Evolutionary conservation across 2,888 invertebrate species (phyloP).

Genomic region (Drosophila nigritarsus): DNA sequence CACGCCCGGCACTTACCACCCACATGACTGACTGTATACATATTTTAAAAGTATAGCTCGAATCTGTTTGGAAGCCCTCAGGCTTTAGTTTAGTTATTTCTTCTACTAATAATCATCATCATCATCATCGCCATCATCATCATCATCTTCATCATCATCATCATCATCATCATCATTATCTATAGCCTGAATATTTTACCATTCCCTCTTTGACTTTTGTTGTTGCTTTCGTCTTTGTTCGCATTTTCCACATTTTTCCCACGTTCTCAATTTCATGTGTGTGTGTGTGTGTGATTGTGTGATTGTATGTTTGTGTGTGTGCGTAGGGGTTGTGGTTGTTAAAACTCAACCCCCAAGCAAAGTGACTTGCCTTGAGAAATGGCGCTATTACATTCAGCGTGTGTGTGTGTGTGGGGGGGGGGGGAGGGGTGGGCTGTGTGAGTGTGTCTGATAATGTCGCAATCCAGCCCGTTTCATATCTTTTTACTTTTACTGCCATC

Average conservation of each 20-base stretch:
- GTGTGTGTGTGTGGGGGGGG: background rate
- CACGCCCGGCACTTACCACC: constrained; percentile 36
- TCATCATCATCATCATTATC: constrained; percentile 16
- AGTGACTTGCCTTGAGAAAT: constrained; percentile 48
- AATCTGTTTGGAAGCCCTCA: constrained; percentile 28
- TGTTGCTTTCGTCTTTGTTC: constrained; percentile 38
- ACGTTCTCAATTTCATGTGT: constrained; percentile 42
- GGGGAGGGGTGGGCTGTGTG: background rate
- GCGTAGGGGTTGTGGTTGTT: constrained; percentile 15
- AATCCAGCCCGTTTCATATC: constrained; percentile 19
- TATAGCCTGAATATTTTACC: constrained; percentile 35
- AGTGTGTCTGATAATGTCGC: constrained; percentile 46
- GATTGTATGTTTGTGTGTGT: constrained; percentile 1
- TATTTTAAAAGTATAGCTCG: constrained; percentile 61
- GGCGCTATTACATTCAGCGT: constrained; percentile 6
- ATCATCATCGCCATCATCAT: constrained; percentile 12
- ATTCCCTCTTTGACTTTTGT: constrained; percentile 41
- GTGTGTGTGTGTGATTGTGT: background rate
- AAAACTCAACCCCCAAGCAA: constrained; percentile 39
- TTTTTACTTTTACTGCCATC: background rate
- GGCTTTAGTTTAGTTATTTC: constrained; percentile 66
- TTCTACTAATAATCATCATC: constrained; percentile 31
- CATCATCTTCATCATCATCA: constrained; percentile 19
- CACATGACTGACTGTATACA: constrained; percentile 62
- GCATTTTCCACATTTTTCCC: constrained; percentile 68